A percentile compares a stretch with the other conserved stretches of the same genome.
These are phyloP conservation scores for Gallinago paraguaiae DNA, from an alignment of 2,113 vertebrate genomes.

Conservation along the genomic window DNA sequence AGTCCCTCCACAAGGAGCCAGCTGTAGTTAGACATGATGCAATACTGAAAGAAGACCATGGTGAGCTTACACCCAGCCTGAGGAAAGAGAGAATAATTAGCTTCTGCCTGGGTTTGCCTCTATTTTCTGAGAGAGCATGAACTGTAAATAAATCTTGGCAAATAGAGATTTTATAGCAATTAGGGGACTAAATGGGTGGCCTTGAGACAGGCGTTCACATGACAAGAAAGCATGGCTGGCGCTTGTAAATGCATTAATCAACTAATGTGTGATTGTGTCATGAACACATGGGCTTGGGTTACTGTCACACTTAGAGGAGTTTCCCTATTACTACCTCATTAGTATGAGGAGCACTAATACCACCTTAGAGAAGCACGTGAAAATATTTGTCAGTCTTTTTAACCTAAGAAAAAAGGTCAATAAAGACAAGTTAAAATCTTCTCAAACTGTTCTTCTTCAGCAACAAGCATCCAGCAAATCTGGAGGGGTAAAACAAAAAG, in stretches of 20 bases:
- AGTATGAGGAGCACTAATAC: not conserved
- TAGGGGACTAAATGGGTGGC: not conserved
- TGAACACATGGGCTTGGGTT: not conserved
- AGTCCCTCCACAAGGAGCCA: slow-evolving; percentile 94
- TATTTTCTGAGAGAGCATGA: not conserved
- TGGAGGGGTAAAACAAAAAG: not conserved
- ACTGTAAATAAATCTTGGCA: not conserved
- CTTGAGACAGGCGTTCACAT: not conserved
- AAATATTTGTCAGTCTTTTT: not conserved
- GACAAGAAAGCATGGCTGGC: not conserved
- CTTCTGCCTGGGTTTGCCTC: not conserved
- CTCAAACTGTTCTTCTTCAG: not conserved
- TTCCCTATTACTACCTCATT: not conserved
- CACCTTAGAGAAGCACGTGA: not conserved
- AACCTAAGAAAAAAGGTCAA: not conserved
- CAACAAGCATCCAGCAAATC: not conserved
- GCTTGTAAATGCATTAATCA: not conserved
- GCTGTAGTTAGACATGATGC: slow-evolving; percentile 93
- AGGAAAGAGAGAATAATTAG: slow-evolving; percentile 60
- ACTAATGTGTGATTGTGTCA: not conserved
- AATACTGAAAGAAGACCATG: slow-evolving; percentile 91
- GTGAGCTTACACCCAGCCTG: slow-evolving; percentile 90
- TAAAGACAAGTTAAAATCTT: not conserved
- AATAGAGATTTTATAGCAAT: not conserved
- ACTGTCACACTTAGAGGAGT: not conserved